Evolutionary conservation across 2,797 vertebrate species (phyloP).

Genomic region (Alouatta caraya): DNA sequence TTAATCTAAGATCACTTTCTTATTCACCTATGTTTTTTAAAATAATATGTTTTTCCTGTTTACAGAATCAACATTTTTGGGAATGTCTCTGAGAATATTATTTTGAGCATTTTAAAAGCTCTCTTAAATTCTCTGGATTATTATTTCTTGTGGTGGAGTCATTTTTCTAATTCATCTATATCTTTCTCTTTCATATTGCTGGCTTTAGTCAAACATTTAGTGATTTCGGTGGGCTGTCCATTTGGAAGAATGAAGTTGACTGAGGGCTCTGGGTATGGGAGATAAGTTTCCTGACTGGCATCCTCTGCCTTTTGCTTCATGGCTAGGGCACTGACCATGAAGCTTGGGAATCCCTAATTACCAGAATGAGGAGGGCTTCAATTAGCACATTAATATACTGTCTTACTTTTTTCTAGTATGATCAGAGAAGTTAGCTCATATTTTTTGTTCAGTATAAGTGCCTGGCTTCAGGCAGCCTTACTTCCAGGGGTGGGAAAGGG

Average conservation of each 20-base stretch:
- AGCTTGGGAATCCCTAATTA: neutral
- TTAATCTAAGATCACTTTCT: neutral
- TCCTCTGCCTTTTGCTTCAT: neutral
- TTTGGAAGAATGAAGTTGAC: neutral
- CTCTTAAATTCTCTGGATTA: neutral
- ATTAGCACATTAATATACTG: neutral
- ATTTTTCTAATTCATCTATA: neutral
- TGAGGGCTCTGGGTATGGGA: neutral
- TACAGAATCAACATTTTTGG: neutral
- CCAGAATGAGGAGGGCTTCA: neutral
- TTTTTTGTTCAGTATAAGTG: neutral
- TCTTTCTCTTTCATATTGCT: neutral
- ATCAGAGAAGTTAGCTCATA: neutral
- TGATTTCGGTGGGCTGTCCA: neutral
- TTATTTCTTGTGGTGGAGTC: neutral
- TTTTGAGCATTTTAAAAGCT: slow-evolving; percentile 5
- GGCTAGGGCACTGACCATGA: neutral
- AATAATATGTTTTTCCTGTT: neutral
- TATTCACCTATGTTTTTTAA: neutral
- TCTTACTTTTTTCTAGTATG: neutral
- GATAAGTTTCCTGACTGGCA: neutral
- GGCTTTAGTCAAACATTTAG: neutral
- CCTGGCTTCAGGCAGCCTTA: neutral
- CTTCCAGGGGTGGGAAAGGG: neutral
- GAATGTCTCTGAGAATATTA: neutral